Percentiles rank a stretch among this genome's conserved stretches.
Conservation (phyloP, 1,140 invertebrate species). For the Drosophila malerkotliana region DNA sequence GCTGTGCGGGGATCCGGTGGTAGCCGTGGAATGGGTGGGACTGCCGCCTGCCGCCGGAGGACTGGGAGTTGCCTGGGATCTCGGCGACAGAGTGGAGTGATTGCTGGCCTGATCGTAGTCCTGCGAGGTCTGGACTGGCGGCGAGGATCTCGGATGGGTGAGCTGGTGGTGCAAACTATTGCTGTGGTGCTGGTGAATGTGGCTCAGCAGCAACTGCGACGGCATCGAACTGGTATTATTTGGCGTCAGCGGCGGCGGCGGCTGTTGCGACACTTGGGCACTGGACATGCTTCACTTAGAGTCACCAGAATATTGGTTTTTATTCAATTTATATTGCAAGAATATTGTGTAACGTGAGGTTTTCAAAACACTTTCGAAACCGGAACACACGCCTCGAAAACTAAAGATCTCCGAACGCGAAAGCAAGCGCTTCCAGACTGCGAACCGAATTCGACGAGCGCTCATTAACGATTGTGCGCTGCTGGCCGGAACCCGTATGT, state of each 20-base stretch:
- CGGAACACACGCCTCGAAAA: slow-evolving; percentile 15
- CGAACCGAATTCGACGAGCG: slow-evolving; percentile 60
- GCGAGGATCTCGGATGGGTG: slow-evolving; percentile 28
- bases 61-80: slow-evolving; percentile 57
- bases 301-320: slow-evolving; percentile 22
- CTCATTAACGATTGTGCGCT: slow-evolving; percentile 72
- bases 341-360: not conserved
- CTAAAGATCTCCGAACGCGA: slow-evolving; percentile 11
- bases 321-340: slow-evolving; percentile 8
- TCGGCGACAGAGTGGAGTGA: slow-evolving; percentile 68
- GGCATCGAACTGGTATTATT: slow-evolving; percentile 49
- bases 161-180: slow-evolving; percentile 48
- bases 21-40: slow-evolving; percentile 66
- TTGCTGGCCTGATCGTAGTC: slow-evolving; percentile 75
- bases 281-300: slow-evolving; percentile 77
- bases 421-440: slow-evolving; percentile 13
- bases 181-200: slow-evolving; percentile 63
- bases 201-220: slow-evolving; percentile 75
- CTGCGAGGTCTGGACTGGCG: slow-evolving; percentile 14
- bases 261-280: slow-evolving; percentile 80
- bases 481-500: slow-evolving; percentile 33
- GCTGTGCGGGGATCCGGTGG: slow-evolving; percentile 68
- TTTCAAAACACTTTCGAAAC: slow-evolving; percentile 14
- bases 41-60: slow-evolving; percentile 43
- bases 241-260: slow-evolving; percentile 58